phyloP scores from a whole-genome alignment of 1,140 invertebrate genomes.

The Drosophila pruinosa region DNA sequence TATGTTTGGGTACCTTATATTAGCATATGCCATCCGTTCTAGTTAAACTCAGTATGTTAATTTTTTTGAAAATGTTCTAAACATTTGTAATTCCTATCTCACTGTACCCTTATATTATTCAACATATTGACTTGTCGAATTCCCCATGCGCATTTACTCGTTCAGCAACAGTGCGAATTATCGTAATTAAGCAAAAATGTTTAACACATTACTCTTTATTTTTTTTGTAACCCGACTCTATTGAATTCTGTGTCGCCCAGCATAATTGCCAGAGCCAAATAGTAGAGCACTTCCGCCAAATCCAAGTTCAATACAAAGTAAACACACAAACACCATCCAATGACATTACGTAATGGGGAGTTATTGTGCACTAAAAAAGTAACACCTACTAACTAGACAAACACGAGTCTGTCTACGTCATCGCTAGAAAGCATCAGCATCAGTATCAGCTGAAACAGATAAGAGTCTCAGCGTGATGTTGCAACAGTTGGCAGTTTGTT shows the following conservation, averaged over 20 bases:
- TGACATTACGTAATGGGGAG: slow-evolving; percentile 33
- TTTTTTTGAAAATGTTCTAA: too few species aligned
- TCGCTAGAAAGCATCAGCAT: slow-evolving; percentile 30
- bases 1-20: neutral
- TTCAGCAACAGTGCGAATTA: neutral
- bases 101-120: neutral
- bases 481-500: slow-evolving; percentile 7
- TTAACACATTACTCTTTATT: slow-evolving; percentile 7
- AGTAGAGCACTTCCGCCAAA: slow-evolving; percentile 25
- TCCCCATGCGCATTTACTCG: neutral
- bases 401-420: slow-evolving; percentile 56
- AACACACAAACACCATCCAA: slow-evolving; percentile 27
- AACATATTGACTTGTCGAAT: neutral
- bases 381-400: slow-evolving; percentile 19
- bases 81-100: too few species aligned
- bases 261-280: neutral
- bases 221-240: neutral
- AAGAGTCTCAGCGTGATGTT: slow-evolving; percentile 1
- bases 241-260: neutral
- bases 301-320: slow-evolving; percentile 34
- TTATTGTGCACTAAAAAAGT: slow-evolving; percentile 13
- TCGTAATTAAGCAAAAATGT: slow-evolving; percentile 11
- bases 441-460: neutral
- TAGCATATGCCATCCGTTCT: neutral
- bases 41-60: neutral